Conservation (phyloP, 2,888 invertebrate species). For the Lasioglossum morio region DNA sequence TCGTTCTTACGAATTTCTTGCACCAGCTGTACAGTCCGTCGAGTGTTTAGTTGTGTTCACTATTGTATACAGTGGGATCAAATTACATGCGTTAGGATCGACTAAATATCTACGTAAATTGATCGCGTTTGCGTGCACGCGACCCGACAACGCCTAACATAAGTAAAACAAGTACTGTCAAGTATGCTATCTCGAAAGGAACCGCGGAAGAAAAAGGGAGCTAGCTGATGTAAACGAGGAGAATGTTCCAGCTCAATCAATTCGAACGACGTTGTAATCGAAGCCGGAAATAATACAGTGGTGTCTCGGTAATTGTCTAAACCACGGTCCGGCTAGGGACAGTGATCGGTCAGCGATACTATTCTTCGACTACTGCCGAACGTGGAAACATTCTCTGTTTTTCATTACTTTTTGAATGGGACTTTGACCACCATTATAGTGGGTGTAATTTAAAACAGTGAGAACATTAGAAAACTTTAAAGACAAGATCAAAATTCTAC, state of each 20-base stretch:
- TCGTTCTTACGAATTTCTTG: neutral
- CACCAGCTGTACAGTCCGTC: conserved; percentile 72
- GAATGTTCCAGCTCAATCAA: neutral
- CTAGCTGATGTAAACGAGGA: neutral
- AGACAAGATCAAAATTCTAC: too few relatives aligned
- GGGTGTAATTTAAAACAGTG: too few relatives aligned
- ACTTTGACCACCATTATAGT: too few relatives aligned
- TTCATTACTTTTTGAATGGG: too few relatives aligned
- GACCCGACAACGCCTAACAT: conserved; percentile 40
- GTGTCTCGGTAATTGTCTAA: too few relatives aligned
- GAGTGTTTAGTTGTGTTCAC: conserved; percentile 80
- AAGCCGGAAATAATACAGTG: conserved; percentile 6
- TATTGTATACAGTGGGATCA: conserved; percentile 81
- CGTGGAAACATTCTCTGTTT: too few relatives aligned
- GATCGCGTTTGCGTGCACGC: conserved; percentile 24
- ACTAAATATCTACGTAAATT: conserved; percentile 54
- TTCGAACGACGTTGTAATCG: conserved; percentile 29
- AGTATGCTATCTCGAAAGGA: conserved; percentile 26
- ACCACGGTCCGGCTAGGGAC: too few relatives aligned
- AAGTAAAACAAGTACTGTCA: conserved; percentile 29
- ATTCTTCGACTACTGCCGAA: too few relatives aligned
- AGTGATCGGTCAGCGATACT: too few relatives aligned
- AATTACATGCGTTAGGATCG: conserved; percentile 76
- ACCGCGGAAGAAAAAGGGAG: conserved; percentile 21
- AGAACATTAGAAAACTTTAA: too few relatives aligned